A percentile compares a stretch with the other conserved stretches of the same genome.
phyloP scores from a whole-genome alignment of 2,888 invertebrate species.

The Tipula lateralis region DNA sequence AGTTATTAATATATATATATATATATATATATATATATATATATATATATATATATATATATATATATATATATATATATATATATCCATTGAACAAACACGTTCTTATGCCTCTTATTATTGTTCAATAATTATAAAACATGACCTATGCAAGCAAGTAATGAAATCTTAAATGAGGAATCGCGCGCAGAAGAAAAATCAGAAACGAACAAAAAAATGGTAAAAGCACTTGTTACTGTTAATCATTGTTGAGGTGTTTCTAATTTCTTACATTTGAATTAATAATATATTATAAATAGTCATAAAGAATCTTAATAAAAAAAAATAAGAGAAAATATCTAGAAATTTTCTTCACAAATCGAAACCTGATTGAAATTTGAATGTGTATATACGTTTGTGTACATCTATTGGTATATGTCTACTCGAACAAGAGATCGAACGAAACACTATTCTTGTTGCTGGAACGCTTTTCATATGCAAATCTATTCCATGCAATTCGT shows the following conservation, averaged over 20 bases:
- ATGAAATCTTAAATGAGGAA: neutral
- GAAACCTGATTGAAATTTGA: neutral
- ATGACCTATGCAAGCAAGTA: conserved; percentile 11
- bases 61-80: neutral
- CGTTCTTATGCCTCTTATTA: neutral
- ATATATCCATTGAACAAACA: neutral
- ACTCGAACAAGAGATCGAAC: neutral
- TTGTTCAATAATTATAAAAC: conserved; percentile 9
- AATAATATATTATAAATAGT: neutral
- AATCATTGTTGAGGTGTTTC: conserved; percentile 24
- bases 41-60: too few species aligned
- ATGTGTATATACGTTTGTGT: neutral
- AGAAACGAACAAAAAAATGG: neutral
- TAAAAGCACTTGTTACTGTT: conserved; percentile 11
- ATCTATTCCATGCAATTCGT: neutral
- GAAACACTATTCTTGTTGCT: neutral
- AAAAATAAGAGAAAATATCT: neutral
- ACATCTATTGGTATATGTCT: neutral
- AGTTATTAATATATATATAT: too few species aligned
- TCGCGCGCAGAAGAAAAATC: conserved; percentile 13
- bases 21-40: too few species aligned
- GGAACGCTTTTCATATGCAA: neutral
- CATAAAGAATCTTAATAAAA: neutral
- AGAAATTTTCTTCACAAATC: neutral
- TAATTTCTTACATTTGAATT: conserved; percentile 11